Evolutionary conservation across 2,113 vertebrate species (phyloP).

Genomic region (Poeciliopsis turrubarensis): DNA sequence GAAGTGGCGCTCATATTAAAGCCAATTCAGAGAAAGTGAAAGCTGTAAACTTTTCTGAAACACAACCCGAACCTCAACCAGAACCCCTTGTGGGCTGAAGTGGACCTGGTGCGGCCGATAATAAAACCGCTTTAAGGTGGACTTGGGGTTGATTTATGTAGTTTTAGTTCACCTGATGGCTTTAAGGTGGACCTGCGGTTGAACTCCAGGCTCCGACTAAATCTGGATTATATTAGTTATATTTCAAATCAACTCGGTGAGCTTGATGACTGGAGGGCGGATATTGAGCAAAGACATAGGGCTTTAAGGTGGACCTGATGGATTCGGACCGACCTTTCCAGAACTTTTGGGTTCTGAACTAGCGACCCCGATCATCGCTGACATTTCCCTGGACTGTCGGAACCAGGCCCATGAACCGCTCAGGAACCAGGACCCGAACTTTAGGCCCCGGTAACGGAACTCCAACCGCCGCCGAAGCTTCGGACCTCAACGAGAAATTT

Average conservation of each 20-base stretch:
- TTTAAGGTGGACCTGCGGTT: not conserved
- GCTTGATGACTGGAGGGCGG: not conserved
- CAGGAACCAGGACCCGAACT: constrained; percentile 29
- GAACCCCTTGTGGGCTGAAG: not conserved
- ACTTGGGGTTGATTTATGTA: not conserved
- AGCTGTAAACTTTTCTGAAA: too few relatives aligned
- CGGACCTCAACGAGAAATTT: constrained; percentile 28
- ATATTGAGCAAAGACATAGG: not conserved
- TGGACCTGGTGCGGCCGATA: not conserved
- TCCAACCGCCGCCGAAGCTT: constrained; percentile 23
- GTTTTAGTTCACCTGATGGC: not conserved
- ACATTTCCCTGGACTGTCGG: constrained; percentile 26
- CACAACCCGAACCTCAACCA: too few relatives aligned
- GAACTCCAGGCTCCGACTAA: too few relatives aligned
- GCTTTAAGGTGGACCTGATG: not conserved
- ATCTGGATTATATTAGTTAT: not conserved
- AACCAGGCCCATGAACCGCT: not conserved
- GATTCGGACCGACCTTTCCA: not conserved
- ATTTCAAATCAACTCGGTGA: not conserved
- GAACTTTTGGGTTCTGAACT: not conserved
- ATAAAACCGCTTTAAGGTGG: not conserved
- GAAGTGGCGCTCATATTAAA: too few relatives aligned
- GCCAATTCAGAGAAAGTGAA: too few relatives aligned
- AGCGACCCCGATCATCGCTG: constrained; percentile 3
- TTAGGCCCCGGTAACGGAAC: constrained; percentile 55